Evolutionary conservation across 2,113 vertebrate species (phyloP), one percentile per base, ranked within the genome.

Genomic region (Cyrtonyx montezumae): DNA sequence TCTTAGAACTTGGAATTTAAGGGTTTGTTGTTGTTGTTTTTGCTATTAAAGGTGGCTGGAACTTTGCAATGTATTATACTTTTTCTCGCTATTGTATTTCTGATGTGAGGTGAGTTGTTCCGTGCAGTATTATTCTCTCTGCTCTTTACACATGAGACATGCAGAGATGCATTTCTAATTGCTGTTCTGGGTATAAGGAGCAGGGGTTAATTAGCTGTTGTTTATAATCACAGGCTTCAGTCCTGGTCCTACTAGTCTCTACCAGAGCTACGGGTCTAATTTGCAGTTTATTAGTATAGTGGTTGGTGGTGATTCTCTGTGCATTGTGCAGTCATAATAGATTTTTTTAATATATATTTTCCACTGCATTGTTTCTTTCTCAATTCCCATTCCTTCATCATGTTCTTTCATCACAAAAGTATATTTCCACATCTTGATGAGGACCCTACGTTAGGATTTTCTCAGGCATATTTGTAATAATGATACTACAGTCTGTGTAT

Each of bases 141-240:
- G 19, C n/a, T 71, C 6, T 76, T 90, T 42, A 25, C 53, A 26
- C 6, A 7, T 36, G 45, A 73, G 55, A 28, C 16, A 23, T 42
- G 37, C 89, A 8, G 55, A 77, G 46, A 13, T 37, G 2, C 56
- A 73, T 49, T 9, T 77, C 42, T 90, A 67, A 67, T 93, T 91
- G 71, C 65, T 77, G 20, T 25, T 91, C 75, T 87, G 81, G 21
- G n/a, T 65, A 22, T 81, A 37, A 84, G 67, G 66, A 87, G 36
- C 59, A 55, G 15, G 67, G 23, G 36, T 83, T 91, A 91, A 91
- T 90, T 87, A 85, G 69, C 68, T 66, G 56, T 37, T 87, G 42
- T 93, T 95, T 83, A 58, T 93, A 87, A 93, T 95, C 75, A 80
- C 42, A 55, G 9, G 40, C 53, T 78, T 84, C 42, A 40, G 62